A percentile compares a stretch with the other conserved stretches of the same genome.
These are phyloP conservation scores for Drosophila azteca DNA, from an alignment of 1,140 invertebrate species.

Conservation along the genomic window DNA sequence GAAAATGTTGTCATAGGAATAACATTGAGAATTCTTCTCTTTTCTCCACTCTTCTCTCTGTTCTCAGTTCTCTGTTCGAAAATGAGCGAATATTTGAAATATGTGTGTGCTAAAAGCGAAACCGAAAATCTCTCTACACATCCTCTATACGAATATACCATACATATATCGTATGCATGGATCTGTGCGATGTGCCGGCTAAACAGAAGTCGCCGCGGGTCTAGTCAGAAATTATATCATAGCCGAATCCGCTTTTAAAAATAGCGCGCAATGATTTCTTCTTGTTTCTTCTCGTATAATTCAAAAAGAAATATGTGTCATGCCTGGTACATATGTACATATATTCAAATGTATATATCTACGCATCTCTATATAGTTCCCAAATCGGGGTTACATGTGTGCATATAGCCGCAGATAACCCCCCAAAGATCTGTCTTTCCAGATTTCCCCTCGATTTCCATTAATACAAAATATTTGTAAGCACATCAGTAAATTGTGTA, in stretches of 20 bases:
- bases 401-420: no score
- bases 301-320: conserved; percentile 60
- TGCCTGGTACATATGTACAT: conserved; percentile 39
- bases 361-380: no score
- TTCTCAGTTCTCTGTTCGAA: conserved; percentile 29
- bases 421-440: no score
- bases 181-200: conserved; percentile 50
- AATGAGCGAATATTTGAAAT: conserved; percentile 68
- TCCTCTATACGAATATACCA: conserved; percentile 23
- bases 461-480: no score
- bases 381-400: background rate
- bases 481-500: no score
- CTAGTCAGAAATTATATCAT: conserved; percentile 71
- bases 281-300: conserved; percentile 43
- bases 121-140: conserved; percentile 51
- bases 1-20: conserved; percentile 41
- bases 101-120: conserved; percentile 54
- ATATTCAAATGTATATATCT: background rate
- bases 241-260: conserved; percentile 66
- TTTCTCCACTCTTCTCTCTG: no score
- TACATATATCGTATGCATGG: conserved; percentile 6
- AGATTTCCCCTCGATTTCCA: no score
- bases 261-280: conserved; percentile 51
- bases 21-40: conserved; percentile 1
- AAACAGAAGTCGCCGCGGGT: conserved; percentile 55